A percentile compares a stretch with the other conserved stretches of the same genome.
These are phyloP conservation scores for Tenthredo livida DNA, from an alignment of 2,888 invertebrate genomes.

Conservation along the genomic window DNA sequence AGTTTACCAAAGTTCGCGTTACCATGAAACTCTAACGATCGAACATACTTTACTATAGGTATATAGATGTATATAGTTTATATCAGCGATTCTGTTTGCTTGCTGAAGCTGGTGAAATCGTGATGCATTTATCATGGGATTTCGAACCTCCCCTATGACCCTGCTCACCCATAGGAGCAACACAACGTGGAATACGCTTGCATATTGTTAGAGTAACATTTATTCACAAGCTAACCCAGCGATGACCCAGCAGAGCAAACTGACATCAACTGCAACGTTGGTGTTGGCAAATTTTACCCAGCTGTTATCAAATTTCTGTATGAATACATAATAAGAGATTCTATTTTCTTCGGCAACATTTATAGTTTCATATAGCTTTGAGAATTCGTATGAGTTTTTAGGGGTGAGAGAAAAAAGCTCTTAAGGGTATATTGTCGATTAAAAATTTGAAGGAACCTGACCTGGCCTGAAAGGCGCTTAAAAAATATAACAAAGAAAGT, in stretches of 20 bases:
- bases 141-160: constrained; percentile 30
- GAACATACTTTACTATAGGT: constrained; percentile 6
- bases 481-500: constrained; percentile 33
- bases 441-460: constrained; percentile 26
- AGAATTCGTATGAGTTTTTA: neutral
- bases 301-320: neutral
- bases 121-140: constrained; percentile 36
- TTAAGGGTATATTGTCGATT: constrained; percentile 17
- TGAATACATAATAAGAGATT: neutral
- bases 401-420: neutral
- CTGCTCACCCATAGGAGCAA: neutral
- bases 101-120: constrained; percentile 34
- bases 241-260: neutral
- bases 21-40: constrained; percentile 6
- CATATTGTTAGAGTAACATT: constrained; percentile 27
- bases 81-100: constrained; percentile 30
- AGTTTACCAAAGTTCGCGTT: neutral
- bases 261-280: neutral
- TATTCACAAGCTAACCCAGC: neutral
- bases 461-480: constrained; percentile 20
- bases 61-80: neutral
- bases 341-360: no score
- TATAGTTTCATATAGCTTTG: neutral
- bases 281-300: neutral
- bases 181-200: neutral